A percentile compares a stretch with the other conserved stretches of the same genome.
Evolutionary conservation across 2,888 invertebrate genomes (phyloP).

Genomic region (Herminia tarsipennalis): DNA sequence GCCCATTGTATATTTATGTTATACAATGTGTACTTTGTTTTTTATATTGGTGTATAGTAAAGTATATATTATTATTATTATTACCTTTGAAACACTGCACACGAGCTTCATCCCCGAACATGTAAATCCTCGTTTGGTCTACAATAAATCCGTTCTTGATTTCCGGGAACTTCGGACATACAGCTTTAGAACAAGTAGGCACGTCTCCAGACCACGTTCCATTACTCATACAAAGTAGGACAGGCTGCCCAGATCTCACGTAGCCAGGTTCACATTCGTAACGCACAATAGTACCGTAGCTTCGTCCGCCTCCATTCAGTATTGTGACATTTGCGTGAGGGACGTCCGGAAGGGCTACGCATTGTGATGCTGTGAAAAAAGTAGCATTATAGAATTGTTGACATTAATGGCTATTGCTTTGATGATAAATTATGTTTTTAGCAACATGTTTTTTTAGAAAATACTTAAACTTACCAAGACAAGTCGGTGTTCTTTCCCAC

Average conservation of each 20-base stretch:
- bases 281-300: constrained; percentile 96
- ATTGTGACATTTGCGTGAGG: constrained; percentile 94
- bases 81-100: constrained; percentile 93
- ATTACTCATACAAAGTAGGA: constrained; percentile 97
- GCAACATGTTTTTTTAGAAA: not conserved
- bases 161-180: constrained; percentile 90
- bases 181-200: constrained; percentile 92
- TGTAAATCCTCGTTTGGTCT: constrained; percentile 91
- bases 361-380: constrained; percentile 91
- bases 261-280: constrained; percentile 97
- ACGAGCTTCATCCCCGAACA: constrained; percentile 95
- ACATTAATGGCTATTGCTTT: not conserved
- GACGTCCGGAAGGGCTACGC: constrained; percentile 94
- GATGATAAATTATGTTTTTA: not conserved
- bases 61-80: not conserved
- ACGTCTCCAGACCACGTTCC: constrained; percentile 98
- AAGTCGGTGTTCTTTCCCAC: constrained; percentile 97
- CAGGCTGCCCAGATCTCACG: constrained; percentile 94
- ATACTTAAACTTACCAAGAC: constrained; percentile 87
- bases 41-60: not conserved
- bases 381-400: not conserved
- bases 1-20: no score
- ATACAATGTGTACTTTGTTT: not conserved
- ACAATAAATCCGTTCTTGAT: constrained; percentile 95
- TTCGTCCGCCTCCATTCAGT: constrained; percentile 95